Evolutionary conservation across 1,140 invertebrate species (phyloP).

Genomic region (Euura lappo): DNA sequence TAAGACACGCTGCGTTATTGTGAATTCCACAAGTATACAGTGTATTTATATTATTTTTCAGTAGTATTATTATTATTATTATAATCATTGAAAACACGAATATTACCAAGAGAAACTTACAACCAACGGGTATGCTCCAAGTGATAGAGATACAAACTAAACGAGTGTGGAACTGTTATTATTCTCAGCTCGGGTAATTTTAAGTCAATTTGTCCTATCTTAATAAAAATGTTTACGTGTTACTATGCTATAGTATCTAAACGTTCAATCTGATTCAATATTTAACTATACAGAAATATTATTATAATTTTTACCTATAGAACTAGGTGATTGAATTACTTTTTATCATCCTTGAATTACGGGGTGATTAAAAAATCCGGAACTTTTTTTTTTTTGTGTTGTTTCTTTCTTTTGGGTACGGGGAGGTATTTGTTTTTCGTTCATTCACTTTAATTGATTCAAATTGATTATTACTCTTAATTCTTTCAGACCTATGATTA

Average conservation of each 20-base stretch:
- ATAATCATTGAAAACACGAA: slow-evolving; percentile 50
- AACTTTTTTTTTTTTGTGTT: neutral
- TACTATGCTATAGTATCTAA: slow-evolving; percentile 30
- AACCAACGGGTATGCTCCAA: slow-evolving; percentile 29
- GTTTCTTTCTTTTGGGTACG: too few species aligned
- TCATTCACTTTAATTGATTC: neutral
- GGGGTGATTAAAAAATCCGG: slow-evolving; percentile 5
- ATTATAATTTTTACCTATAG: neutral
- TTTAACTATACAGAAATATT: slow-evolving; percentile 2
- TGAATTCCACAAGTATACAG: slow-evolving; percentile 48
- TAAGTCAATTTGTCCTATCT: slow-evolving; percentile 37
- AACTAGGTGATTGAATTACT: slow-evolving; percentile 6
- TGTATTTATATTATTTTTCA: slow-evolving; percentile 36
- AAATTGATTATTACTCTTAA: neutral
- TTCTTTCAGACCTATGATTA: neutral
- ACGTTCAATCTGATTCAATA: slow-evolving; percentile 9
- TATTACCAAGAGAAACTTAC: slow-evolving; percentile 38
- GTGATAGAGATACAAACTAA: slow-evolving; percentile 28
- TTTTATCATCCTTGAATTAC: neutral
- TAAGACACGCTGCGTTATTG: slow-evolving; percentile 37
- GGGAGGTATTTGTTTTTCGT: too few species aligned
- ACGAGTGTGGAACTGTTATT: slow-evolving; percentile 8
- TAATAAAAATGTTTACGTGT: slow-evolving; percentile 47
- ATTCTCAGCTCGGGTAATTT: slow-evolving; percentile 8
- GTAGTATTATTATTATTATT: slow-evolving; percentile 33